These are phyloP conservation scores for Helicoverpa zea DNA, from an alignment of 1,140 invertebrate genomes.

Conservation along the genomic window DNA sequence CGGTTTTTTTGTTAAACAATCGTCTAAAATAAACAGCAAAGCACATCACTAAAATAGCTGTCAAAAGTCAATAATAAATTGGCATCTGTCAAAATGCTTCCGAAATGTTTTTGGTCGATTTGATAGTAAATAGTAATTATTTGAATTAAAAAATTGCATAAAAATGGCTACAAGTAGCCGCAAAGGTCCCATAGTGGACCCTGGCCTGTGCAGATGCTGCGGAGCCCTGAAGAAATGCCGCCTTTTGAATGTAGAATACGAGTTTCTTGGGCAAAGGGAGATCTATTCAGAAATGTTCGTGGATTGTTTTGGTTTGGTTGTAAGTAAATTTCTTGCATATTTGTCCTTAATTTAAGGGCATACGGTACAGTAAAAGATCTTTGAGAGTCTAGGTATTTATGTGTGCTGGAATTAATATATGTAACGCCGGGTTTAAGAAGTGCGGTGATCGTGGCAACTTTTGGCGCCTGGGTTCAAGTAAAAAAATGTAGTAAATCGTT, in stretches of 20 bases:
- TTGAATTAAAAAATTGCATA: not conserved
- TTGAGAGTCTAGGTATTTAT: too few species aligned
- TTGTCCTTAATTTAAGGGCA: not conserved
- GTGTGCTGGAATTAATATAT: too few species aligned
- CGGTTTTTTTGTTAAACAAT: not conserved
- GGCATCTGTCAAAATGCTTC: slow-evolving; percentile 15
- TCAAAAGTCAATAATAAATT: slow-evolving; percentile 25
- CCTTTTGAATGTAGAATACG: slow-evolving; percentile 74
- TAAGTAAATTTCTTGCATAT: slow-evolving; percentile 53
- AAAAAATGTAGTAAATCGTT: too few species aligned
- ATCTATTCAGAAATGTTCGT: slow-evolving; percentile 79
- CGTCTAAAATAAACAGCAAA: not conserved
- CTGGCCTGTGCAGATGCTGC: slow-evolving; percentile 76
- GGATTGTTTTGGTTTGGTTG: slow-evolving; percentile 78
- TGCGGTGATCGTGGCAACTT: too few species aligned
- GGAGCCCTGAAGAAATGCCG: slow-evolving; percentile 76
- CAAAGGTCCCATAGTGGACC: slow-evolving; percentile 73
- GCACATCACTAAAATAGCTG: not conserved
- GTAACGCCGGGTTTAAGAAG: too few species aligned
- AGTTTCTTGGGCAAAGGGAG: slow-evolving; percentile 74
- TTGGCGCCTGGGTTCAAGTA: too few species aligned
- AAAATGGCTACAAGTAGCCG: slow-evolving; percentile 54
- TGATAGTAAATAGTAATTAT: not conserved
- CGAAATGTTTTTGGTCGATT: not conserved
- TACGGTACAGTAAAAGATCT: too few species aligned